phyloP scores from a whole-genome alignment of 2,888 invertebrate species.

The Oscheius onirici region DNA sequence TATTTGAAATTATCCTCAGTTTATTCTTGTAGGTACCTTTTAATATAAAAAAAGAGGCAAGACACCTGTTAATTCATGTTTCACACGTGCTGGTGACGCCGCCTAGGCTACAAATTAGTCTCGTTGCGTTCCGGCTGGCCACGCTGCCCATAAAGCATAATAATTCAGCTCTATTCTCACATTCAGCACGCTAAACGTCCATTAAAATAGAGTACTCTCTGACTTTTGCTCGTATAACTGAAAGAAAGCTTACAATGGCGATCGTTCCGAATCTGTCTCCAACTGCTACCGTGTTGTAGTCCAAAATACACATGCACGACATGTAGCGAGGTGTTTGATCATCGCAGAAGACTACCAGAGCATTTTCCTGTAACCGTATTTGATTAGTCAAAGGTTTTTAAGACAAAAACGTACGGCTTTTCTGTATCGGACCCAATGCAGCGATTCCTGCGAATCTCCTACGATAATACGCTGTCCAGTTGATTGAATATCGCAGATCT shows the following conservation, averaged over 20 bases:
- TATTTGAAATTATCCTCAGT: too few relatives aligned
- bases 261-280: conserved; percentile 98
- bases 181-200: neutral
- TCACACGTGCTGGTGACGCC: too few relatives aligned
- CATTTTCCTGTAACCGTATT: conserved; percentile 81
- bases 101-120: neutral
- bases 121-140: conserved; percentile 2
- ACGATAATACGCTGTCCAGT: conserved; percentile 93
- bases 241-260: conserved; percentile 80
- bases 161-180: conserved; percentile 5
- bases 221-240: neutral
- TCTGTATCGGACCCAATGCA: conserved; percentile 89
- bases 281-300: conserved; percentile 94
- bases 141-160: conserved; percentile 6
- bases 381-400: neutral
- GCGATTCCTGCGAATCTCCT: conserved; percentile 94
- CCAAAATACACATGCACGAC: conserved; percentile 88
- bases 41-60: too few relatives aligned
- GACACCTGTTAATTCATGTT: too few relatives aligned
- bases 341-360: conserved; percentile 96
- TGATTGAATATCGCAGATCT: conserved; percentile 90
- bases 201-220: neutral
- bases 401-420: conserved; percentile 54
- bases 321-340: conserved; percentile 97
- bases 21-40: too few relatives aligned